A percentile compares a stretch with the other conserved stretches of the same genome.
phyloP scores from a whole-genome alignment of 1,140 invertebrate genomes.

The Choristoneura fumiferana region DNA sequence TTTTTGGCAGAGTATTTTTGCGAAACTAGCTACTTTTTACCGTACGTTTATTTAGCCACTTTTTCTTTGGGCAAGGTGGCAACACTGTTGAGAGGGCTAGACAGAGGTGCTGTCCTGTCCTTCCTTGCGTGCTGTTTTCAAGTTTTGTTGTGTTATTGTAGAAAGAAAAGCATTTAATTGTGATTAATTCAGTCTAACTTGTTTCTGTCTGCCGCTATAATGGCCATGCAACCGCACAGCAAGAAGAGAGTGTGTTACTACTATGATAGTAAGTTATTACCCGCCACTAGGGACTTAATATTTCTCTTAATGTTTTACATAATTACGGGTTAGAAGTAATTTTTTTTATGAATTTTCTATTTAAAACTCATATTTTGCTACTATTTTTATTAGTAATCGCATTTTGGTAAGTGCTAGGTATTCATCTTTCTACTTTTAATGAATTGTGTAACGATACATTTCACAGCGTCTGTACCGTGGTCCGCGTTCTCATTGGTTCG shows the following conservation, averaged over 20 bases:
- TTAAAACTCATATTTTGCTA: background rate
- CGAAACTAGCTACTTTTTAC: too few relatives aligned
- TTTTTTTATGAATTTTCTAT: background rate
- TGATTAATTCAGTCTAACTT: background rate
- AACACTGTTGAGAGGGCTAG: too few relatives aligned
- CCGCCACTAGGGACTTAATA: conserved; percentile 42
- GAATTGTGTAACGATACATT: conserved; percentile 43
- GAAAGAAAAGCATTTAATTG: background rate
- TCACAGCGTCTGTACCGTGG: conserved; percentile 59
- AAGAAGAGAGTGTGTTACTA: conserved; percentile 98
- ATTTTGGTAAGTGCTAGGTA: background rate
- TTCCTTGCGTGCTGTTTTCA: conserved; percentile 1
- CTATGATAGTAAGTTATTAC: conserved; percentile 93
- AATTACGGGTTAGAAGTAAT: background rate
- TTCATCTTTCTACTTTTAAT: conserved; percentile 55
- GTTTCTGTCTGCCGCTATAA: conserved; percentile 40
- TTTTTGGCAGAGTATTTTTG: too few relatives aligned
- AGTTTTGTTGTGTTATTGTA: background rate
- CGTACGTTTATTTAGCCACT: too few relatives aligned
- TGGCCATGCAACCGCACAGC: conserved; percentile 88
- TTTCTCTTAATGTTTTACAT: conserved; percentile 4
- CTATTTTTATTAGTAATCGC: background rate
- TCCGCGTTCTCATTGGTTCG: conserved; percentile 51
- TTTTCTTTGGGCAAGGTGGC: too few relatives aligned
- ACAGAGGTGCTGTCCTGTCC: background rate